A percentile compares a stretch with the other conserved stretches of the same genome.
Conservation (phyloP, 2,797 vertebrate species). For the Numenius phaeopus region DNA sequence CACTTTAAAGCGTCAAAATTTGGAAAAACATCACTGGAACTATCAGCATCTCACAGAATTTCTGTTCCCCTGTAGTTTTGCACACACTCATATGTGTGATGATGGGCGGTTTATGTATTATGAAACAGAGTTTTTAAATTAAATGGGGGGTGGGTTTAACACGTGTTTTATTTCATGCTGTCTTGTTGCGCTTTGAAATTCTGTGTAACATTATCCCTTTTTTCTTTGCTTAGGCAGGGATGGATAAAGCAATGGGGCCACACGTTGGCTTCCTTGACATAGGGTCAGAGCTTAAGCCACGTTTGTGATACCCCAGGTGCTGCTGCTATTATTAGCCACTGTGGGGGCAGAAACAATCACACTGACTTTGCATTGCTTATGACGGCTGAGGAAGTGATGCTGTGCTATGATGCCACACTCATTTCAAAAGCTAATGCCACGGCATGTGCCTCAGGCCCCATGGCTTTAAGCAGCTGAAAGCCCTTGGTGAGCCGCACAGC, state of each 20-base stretch:
- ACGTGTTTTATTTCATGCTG: background rate
- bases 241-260: background rate
- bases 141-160: background rate
- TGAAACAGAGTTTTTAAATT: background rate
- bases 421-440: background rate
- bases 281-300: background rate
- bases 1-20: background rate
- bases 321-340: background rate
- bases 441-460: background rate
- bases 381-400: background rate
- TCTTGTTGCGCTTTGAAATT: background rate
- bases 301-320: accelerated
- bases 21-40: background rate
- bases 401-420: background rate
- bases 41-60: background rate
- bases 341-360: background rate
- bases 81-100: background rate
- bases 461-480: background rate
- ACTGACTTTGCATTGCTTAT: background rate
- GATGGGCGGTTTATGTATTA: background rate
- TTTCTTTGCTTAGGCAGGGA: background rate
- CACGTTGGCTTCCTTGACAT: too few species aligned
- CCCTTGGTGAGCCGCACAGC: background rate
- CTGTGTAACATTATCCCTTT: background rate
- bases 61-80: background rate